Conservation (phyloP, 2,888 invertebrate species). For the Drosophila melanosoma region DNA sequence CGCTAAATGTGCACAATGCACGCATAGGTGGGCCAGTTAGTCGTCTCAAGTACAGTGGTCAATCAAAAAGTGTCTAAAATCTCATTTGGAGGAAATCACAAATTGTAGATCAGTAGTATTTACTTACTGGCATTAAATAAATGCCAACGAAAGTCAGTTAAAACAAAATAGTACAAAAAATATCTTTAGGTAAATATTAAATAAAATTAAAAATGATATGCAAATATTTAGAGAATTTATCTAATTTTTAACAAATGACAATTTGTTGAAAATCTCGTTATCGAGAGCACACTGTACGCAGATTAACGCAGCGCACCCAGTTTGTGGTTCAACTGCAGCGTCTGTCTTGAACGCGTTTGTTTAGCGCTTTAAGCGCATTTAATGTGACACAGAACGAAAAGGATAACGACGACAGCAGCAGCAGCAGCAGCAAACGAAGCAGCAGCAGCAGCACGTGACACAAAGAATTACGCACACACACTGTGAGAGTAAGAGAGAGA, state of each 20-base stretch:
- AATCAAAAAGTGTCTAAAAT: background rate
- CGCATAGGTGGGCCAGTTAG: constrained; percentile 71
- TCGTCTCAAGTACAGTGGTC: constrained; percentile 21
- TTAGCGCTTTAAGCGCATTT: constrained; percentile 80
- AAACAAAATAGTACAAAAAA: background rate
- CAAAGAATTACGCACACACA: constrained; percentile 41
- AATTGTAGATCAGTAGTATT: background rate
- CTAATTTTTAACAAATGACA: fast-evolving
- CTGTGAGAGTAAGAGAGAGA: constrained; percentile 27
- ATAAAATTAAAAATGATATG: background rate
- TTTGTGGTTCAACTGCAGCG: constrained; percentile 25
- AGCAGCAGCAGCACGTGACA: constrained; percentile 70
- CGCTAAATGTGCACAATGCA: constrained; percentile 74
- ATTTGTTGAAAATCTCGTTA: background rate
- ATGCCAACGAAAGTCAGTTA: background rate
- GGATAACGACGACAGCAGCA: constrained; percentile 74
- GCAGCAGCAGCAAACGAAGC: constrained; percentile 36
- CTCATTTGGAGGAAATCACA: background rate
- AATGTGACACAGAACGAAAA: constrained; percentile 80
- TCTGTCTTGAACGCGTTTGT: constrained; percentile 67
- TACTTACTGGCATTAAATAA: background rate
- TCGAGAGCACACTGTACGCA: background rate
- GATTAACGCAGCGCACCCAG: constrained; percentile 17
- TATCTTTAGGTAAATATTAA: too few relatives aligned
- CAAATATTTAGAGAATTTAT: background rate